These are phyloP conservation scores for Brachionus paranguensis DNA, from an alignment of 1,140 invertebrate species.

Conservation along the genomic window DNA sequence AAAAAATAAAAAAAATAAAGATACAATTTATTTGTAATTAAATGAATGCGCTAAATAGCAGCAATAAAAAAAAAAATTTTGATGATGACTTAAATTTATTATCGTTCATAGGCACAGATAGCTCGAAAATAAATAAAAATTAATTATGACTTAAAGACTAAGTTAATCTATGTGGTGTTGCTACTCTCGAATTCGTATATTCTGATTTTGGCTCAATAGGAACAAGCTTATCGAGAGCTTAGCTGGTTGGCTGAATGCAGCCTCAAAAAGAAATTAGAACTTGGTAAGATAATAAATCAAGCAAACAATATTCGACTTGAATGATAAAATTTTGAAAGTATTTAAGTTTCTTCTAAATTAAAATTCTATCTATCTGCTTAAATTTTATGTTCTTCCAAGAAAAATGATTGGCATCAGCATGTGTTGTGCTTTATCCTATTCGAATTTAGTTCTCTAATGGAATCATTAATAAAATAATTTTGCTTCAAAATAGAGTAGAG, in stretches of 20 bases:
- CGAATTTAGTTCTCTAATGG: not conserved
- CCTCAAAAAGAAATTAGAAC: not conserved
- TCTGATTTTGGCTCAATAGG: not conserved
- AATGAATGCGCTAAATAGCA: not conserved
- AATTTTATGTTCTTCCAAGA: conserved; percentile 4
- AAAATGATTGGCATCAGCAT: conserved; percentile 33
- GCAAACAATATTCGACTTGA: not conserved
- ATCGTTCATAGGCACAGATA: conserved; percentile 20
- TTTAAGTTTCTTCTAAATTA: conserved; percentile 16
- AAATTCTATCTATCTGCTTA: conserved; percentile 29
- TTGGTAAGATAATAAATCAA: conserved; percentile 32
- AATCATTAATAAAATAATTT: conserved; percentile 35
- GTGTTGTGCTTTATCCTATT: conserved; percentile 31
- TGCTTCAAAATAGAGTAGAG: not conserved
- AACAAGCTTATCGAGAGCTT: not conserved
- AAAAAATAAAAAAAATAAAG: not conserved
- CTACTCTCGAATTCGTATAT: not conserved
- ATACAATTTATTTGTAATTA: conserved; percentile 39
- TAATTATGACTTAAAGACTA: conserved; percentile 19
- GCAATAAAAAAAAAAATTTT: not conserved
- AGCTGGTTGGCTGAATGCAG: not conserved
- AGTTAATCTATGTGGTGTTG: not conserved
- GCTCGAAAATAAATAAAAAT: not conserved
- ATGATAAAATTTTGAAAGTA: conserved; percentile 4
- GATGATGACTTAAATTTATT: conserved; percentile 36